phyloP scores from a whole-genome alignment of 2,797 vertebrate species.

The Neoniphon sammara region DNA sequence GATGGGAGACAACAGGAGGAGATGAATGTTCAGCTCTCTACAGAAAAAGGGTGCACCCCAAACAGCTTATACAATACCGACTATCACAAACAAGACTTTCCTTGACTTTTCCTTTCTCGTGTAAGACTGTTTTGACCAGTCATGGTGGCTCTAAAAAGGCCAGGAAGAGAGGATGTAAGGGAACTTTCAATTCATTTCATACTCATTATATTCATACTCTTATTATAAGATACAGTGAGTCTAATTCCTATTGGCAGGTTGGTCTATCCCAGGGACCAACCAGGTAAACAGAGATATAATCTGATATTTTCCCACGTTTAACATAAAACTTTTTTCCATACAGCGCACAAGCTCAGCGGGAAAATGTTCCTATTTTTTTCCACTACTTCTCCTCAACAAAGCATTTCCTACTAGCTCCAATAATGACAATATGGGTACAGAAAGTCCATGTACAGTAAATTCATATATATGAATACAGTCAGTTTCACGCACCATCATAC shows the following conservation, averaged over 20 bases:
- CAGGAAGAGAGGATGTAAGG: slow-evolving; percentile 23
- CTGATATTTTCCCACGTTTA: slow-evolving; percentile 20
- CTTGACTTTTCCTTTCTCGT: slow-evolving; percentile 25
- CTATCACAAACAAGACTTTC: slow-evolving; percentile 27
- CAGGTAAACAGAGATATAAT: slow-evolving; percentile 12
- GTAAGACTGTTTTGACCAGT: slow-evolving; percentile 24
- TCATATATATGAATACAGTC: slow-evolving; percentile 59
- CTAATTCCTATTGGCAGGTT: slow-evolving; percentile 43
- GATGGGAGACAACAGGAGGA: slow-evolving; percentile 33
- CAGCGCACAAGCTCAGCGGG: slow-evolving; percentile 15
- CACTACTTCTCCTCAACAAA: slow-evolving; percentile 30
- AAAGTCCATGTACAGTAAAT: slow-evolving; percentile 60
- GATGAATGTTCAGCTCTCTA: slow-evolving; percentile 33
- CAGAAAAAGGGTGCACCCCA: slow-evolving; percentile 26
- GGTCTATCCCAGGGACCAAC: slow-evolving; percentile 21
- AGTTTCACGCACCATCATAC: slow-evolving; percentile 29
- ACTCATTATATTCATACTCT: slow-evolving; percentile 11
- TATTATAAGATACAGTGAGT: slow-evolving; percentile 50
- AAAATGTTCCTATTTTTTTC: slow-evolving; percentile 7
- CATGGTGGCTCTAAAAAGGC: slow-evolving; percentile 42
- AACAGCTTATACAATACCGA: slow-evolving; percentile 16
- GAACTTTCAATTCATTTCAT: slow-evolving; percentile 11
- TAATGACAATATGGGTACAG: slow-evolving; percentile 47
- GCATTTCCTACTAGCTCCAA: slow-evolving; percentile 39
- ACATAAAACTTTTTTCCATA: background rate